phyloP scores from a whole-genome alignment of 2,888 invertebrate species.

The Agriotes lineatus region DNA sequence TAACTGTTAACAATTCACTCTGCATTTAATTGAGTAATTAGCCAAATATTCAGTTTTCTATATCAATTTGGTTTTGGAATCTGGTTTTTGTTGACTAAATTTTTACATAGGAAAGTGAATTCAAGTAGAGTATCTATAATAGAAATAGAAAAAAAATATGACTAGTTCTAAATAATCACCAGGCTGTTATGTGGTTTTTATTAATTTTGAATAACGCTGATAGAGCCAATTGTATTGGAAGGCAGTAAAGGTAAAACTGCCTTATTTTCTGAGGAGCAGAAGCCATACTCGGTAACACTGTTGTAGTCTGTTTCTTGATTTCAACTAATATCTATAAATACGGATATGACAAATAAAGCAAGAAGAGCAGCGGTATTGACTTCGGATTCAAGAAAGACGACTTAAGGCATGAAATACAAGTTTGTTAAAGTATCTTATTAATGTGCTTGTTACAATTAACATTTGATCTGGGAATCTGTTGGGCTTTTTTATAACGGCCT shows the following conservation, averaged over 20 bases:
- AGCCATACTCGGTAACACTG: neutral
- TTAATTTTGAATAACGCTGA: too few species aligned
- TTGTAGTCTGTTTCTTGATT: constrained; percentile 13
- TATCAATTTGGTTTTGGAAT: too few species aligned
- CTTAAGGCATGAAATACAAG: constrained; percentile 53
- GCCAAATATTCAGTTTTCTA: too few species aligned
- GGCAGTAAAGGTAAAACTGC: neutral
- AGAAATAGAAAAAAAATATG: too few species aligned
- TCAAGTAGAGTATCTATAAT: too few species aligned
- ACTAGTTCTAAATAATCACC: too few species aligned
- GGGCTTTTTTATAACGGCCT: constrained; percentile 41
- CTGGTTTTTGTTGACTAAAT: too few species aligned
- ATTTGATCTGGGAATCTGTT: constrained; percentile 47
- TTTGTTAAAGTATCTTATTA: constrained; percentile 56
- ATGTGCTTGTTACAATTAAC: constrained; percentile 55
- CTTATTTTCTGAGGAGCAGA: neutral
- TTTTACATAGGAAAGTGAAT: too few species aligned
- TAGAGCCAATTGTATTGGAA: neutral
- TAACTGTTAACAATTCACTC: too few species aligned
- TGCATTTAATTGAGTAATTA: too few species aligned
- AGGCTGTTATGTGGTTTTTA: too few species aligned
- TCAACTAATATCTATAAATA: constrained; percentile 39
- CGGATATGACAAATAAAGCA: constrained; percentile 44
- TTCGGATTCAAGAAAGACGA: constrained; percentile 52
- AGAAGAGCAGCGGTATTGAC: constrained; percentile 46